Evolutionary conservation across 1,140 invertebrate species (phyloP).

Genomic region (Drosophila melanogaster): DNA sequence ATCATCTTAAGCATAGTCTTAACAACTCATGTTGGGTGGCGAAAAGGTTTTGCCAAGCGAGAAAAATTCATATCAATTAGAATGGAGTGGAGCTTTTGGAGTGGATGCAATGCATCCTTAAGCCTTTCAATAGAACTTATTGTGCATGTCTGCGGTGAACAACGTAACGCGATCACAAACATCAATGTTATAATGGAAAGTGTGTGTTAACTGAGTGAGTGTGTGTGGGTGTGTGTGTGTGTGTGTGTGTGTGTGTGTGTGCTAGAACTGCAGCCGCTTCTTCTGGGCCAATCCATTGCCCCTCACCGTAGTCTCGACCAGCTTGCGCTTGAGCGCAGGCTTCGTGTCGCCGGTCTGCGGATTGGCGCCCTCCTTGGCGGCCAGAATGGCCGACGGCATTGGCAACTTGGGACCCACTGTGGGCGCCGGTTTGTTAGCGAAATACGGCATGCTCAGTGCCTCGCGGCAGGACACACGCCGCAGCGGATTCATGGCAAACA

Average conservation of each 20-base stretch:
- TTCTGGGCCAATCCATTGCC: constrained; percentile 62
- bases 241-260: not conserved
- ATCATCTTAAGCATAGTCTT: constrained; percentile 2
- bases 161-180: not conserved
- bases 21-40: not conserved
- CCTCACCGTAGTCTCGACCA: constrained; percentile 65
- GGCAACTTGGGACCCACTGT: constrained; percentile 92
- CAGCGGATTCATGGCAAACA: constrained; percentile 94
- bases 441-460: constrained; percentile 93
- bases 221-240: not conserved
- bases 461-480: constrained; percentile 93
- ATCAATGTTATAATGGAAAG: not conserved
- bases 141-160: not conserved
- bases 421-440: constrained; percentile 95
- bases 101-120: not conserved
- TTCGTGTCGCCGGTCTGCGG: constrained; percentile 35
- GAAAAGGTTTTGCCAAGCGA: not conserved
- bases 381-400: constrained; percentile 86
- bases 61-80: not conserved
- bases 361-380: constrained; percentile 72
- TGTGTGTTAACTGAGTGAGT: not conserved
- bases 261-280: constrained; percentile 65
- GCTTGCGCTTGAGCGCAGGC: constrained; percentile 53
- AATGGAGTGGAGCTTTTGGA: not conserved
- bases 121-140: not conserved